Evolutionary conservation across 2,113 vertebrate genomes (phyloP), one percentile per base, ranked within the genome.

Genomic region (Epinephelus lanceolatus): DNA sequence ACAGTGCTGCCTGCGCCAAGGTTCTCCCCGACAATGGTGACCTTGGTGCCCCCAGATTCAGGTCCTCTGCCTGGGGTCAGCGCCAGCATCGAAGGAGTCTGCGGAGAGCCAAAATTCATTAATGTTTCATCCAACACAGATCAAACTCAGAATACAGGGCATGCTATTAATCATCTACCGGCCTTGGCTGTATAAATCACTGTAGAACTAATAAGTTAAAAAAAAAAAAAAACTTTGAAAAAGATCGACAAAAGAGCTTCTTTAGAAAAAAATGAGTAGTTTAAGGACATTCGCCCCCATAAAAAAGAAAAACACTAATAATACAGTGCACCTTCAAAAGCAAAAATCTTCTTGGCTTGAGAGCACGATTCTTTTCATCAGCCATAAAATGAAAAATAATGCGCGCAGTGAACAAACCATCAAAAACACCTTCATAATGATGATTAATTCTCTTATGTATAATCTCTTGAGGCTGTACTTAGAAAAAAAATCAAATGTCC

Each of bases 1-100:
- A 94, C 97, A 0, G 45, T 95, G 95, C 98, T 99, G 75, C 98
- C 98, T 0, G 98, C 96, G 0, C 96, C 97, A 1, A 99, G 95
- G 90, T 98, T 94, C 84, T 97, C 96, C 62, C 98, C 98, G 0
- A 97, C 95, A 85, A 99, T 96, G 71, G 98, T 99, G 76, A 99
- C 97, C 95, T 97, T 97, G 18, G 98, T 99, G 66, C 98, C 98
- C 67, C 98, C 98, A 0, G 98, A 99, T 91, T 99, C 98, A 0
- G 98, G 98, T 5, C 98, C 98, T 0, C 98, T 96, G 79, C 94
- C 95, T 18, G 98, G 98, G 37, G 89, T 96, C 85, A 99, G 95
- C 0, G 96, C 97, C 73, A 95, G 92, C 94, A 99, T 96, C 0
- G 94, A 94, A 9, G 98, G 98, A 8, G 92, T 97, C 97, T 99